Evolutionary conservation across 2,797 vertebrate species (phyloP).

Genomic region (Aldrovandia affinis): DNA sequence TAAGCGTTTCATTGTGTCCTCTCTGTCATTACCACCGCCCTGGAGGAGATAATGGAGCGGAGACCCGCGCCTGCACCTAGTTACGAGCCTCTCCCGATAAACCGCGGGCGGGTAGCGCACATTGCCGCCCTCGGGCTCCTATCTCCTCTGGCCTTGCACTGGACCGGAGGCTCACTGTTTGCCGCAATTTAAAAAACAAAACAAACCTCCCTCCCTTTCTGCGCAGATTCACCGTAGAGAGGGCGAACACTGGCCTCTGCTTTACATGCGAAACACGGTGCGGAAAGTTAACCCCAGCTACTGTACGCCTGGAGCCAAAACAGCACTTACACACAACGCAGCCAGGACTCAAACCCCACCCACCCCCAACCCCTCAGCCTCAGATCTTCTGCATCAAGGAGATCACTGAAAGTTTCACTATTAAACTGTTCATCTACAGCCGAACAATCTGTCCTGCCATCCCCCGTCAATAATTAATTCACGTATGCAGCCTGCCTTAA

Average conservation of each 20-base stretch:
- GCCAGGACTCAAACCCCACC: not conserved
- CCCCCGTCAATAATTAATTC: too few relatives aligned
- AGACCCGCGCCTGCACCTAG: constrained; percentile 67
- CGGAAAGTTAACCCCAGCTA: not conserved
- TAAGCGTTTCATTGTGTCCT: constrained; percentile 27
- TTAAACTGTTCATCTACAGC: too few relatives aligned
- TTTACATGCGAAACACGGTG: not conserved
- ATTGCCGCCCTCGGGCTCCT: not conserved
- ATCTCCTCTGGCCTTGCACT: not conserved
- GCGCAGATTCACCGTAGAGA: not conserved
- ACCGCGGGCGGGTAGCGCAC: not conserved
- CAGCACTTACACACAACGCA: not conserved
- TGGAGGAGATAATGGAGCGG: constrained; percentile 67
- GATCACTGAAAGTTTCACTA: too few relatives aligned
- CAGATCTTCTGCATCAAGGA: not conserved
- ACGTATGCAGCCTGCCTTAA: too few relatives aligned
- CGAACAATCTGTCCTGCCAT: too few relatives aligned
- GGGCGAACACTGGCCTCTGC: not conserved
- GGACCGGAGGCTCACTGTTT: not conserved
- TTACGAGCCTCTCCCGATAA: constrained; percentile 52
- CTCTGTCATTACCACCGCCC: constrained; percentile 69
- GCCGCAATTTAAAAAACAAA: not conserved
- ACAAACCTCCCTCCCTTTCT: not conserved
- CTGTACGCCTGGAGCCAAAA: not conserved
- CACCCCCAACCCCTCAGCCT: not conserved